phyloP scores from a whole-genome alignment of 1,140 invertebrate species.

The Drusus annulatus region DNA sequence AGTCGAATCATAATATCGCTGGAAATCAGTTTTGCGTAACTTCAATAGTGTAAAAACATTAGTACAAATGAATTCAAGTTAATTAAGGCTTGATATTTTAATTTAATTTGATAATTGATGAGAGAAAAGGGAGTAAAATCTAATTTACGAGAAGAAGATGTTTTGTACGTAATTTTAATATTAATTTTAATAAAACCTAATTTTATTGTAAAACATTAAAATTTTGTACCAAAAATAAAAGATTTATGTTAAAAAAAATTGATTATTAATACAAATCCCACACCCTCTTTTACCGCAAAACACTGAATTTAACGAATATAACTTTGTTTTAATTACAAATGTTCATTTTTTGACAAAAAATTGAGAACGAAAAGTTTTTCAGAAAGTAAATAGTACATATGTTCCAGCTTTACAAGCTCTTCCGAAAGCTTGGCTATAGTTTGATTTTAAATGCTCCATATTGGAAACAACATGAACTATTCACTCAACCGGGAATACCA shows the following conservation, averaged over 20 bases:
- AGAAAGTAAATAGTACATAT: too few species aligned
- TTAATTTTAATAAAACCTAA: constrained; percentile 11
- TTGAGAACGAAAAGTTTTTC: too few species aligned
- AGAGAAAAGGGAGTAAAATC: not conserved
- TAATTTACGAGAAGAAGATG: constrained; percentile 10
- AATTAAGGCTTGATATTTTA: not conserved
- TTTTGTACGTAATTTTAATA: constrained; percentile 45
- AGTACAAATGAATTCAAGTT: constrained; percentile 22
- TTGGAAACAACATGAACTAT: too few species aligned
- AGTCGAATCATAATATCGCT: not conserved
- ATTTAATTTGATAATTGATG: not conserved
- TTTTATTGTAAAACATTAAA: constrained; percentile 19
- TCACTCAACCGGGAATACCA: too few species aligned
- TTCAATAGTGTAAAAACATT: not conserved
- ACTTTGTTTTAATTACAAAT: too few species aligned
- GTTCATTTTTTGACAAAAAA: too few species aligned
- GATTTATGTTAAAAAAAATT: not conserved
- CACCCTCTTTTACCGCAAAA: too few species aligned
- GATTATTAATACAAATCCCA: too few species aligned
- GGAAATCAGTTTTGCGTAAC: constrained; percentile 7
- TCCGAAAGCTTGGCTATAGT: too few species aligned
- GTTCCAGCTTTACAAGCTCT: too few species aligned
- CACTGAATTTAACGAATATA: too few species aligned
- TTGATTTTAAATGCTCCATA: too few species aligned
- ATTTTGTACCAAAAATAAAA: constrained; percentile 29